Percentiles rank a stretch among this genome's conserved stretches.
These are phyloP conservation scores for Bombus sylvicola DNA, from an alignment of 1,140 invertebrate species.

Conservation along the genomic window DNA sequence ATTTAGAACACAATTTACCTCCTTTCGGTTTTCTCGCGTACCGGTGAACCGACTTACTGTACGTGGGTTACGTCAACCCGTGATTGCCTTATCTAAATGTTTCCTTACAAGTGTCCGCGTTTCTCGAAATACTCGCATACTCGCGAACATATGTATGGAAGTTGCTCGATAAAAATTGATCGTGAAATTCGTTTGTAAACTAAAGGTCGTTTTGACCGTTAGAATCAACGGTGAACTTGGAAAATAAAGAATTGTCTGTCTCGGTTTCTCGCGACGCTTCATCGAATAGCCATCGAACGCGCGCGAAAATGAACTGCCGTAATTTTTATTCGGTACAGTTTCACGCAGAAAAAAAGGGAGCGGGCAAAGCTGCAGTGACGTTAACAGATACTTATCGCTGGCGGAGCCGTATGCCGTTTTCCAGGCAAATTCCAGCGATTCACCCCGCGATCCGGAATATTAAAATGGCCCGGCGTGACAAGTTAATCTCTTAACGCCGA, in stretches of 20 bases:
- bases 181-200: not conserved
- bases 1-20: conserved; percentile 47
- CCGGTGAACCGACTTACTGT: conserved; percentile 24
- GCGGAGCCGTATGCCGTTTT: conserved; percentile 57
- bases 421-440: conserved; percentile 62
- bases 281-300: conserved; percentile 32
- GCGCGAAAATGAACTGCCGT: conserved; percentile 5
- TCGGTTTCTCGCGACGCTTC: conserved; percentile 28
- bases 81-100: conserved; percentile 37
- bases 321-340: conserved; percentile 35
- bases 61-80: not conserved
- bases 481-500: conserved; percentile 76
- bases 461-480: conserved; percentile 71
- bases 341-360: not conserved
- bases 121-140: not conserved
- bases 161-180: not conserved
- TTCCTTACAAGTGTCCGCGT: not conserved
- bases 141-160: too few species aligned
- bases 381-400: conserved; percentile 66
- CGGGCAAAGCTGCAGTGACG: conserved; percentile 40
- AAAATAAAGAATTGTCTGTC: conserved; percentile 42
- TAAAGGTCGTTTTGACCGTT: conserved; percentile 21
- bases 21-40: conserved; percentile 42
- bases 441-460: conserved; percentile 62
- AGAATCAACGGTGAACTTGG: conserved; percentile 13